phyloP scores from a whole-genome alignment of 1,140 invertebrate species.

The Pinna nobilis region DNA sequence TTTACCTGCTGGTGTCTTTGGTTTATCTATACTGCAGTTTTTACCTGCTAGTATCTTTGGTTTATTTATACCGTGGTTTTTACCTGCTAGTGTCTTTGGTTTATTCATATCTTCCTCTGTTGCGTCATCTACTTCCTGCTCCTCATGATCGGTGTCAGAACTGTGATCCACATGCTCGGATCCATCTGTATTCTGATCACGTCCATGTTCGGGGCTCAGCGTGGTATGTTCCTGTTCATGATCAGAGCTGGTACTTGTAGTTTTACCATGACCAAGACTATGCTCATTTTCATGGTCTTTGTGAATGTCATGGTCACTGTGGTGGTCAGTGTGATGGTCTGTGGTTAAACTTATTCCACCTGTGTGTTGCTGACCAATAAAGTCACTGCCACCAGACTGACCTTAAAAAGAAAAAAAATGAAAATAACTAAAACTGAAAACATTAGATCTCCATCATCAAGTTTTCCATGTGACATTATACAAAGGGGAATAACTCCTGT shows the following conservation, averaged over 20 bases:
- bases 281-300: too few species aligned
- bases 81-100: background rate
- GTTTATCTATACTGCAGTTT: too few species aligned
- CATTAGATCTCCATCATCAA: too few species aligned
- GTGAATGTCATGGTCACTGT: constrained; percentile 10
- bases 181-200: constrained; percentile 7
- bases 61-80: too few species aligned
- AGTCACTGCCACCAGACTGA: constrained; percentile 67
- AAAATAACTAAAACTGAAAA: constrained; percentile 63
- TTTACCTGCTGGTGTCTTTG: too few species aligned
- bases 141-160: constrained; percentile 1
- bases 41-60: too few species aligned
- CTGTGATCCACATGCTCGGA: constrained; percentile 5
- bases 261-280: constrained; percentile 3
- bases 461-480: too few species aligned
- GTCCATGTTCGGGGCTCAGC: background rate
- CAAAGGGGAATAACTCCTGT: too few species aligned
- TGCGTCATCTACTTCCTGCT: constrained; percentile 3
- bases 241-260: background rate
- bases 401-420: constrained; percentile 37
- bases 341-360: constrained; percentile 24
- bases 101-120: constrained; percentile 20
- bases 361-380: constrained; percentile 34
- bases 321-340: constrained; percentile 23
- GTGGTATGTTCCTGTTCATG: background rate